These are phyloP conservation scores for Drosophila punjabiensis DNA, from an alignment of 1,140 invertebrate genomes.

Conservation along the genomic window DNA sequence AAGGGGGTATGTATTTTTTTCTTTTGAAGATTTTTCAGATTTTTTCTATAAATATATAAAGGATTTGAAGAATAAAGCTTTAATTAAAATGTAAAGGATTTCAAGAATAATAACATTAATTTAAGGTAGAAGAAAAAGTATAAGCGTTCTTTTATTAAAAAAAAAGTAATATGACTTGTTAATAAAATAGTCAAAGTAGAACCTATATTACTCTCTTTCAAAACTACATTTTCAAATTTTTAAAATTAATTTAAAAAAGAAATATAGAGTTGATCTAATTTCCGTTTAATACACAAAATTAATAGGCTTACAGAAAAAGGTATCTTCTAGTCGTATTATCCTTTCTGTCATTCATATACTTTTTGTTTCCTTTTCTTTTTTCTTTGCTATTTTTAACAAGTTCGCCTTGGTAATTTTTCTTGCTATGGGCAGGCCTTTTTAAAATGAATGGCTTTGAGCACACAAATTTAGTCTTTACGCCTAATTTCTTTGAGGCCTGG, in stretches of 20 bases:
- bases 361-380: conserved; percentile 7
- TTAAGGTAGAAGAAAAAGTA: not conserved
- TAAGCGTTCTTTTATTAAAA: not conserved
- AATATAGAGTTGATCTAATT: not conserved
- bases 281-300: no score
- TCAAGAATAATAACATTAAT: no score
- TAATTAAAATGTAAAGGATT: not conserved
- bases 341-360: not conserved
- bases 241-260: not conserved
- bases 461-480: conserved; percentile 80
- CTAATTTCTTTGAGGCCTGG: conserved; percentile 68
- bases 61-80: no score
- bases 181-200: not conserved
- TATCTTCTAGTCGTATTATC: not conserved
- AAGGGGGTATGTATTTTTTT: not conserved
- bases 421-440: conserved; percentile 70
- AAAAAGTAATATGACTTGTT: not conserved
- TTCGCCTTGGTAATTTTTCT: conserved; percentile 61
- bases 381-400: conserved; percentile 40
- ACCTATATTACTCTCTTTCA: not conserved
- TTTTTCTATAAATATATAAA: not conserved
- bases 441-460: conserved; percentile 76
- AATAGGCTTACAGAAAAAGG: not conserved
- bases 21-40: not conserved
- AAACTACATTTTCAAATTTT: not conserved